phyloP scores from a whole-genome alignment of 1,140 invertebrate genomes.

The Drosophila jambulina region DNA sequence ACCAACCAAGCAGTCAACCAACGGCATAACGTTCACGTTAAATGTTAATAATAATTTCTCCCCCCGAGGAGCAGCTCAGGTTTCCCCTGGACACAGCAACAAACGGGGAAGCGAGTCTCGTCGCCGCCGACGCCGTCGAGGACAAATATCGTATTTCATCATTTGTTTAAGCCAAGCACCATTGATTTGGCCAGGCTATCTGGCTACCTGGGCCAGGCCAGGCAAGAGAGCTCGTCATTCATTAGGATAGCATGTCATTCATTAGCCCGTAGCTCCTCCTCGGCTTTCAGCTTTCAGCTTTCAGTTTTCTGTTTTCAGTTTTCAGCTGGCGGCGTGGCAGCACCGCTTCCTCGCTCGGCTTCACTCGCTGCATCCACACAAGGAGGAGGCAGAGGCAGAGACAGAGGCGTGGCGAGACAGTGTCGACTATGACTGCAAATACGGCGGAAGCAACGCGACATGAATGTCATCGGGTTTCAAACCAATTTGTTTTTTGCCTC shows the following conservation, averaged over 20 bases:
- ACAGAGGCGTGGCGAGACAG: not conserved
- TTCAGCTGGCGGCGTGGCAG: not conserved
- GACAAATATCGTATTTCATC: slow-evolving; percentile 73
- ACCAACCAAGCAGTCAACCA: slow-evolving; percentile 1
- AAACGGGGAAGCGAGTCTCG: slow-evolving; percentile 5
- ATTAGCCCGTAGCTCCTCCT: slow-evolving; percentile 29
- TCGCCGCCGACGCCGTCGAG: slow-evolving; percentile 31
- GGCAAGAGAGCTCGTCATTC: slow-evolving; percentile 7
- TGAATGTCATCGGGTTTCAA: slow-evolving; percentile 68
- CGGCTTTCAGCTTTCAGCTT: slow-evolving; percentile 2
- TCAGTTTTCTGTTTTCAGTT: too few species aligned
- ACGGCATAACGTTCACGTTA: slow-evolving; percentile 1
- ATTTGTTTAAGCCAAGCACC: slow-evolving; percentile 59
- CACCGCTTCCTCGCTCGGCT: not conserved
- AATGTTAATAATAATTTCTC: slow-evolving; percentile 20
- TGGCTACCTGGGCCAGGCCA: not conserved
- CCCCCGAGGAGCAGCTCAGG: slow-evolving; percentile 4
- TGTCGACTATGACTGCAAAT: slow-evolving; percentile 21
- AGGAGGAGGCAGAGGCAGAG: not conserved
- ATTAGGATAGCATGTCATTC: too few species aligned
- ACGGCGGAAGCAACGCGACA: slow-evolving; percentile 55
- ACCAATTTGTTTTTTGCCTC: slow-evolving; percentile 58
- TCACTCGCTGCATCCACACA: slow-evolving; percentile 44
- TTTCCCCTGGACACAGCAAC: slow-evolving; percentile 33
- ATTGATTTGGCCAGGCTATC: slow-evolving; percentile 60